Percentiles rank a stretch among this genome's conserved stretches.
These are phyloP conservation scores for Tenthredo notha DNA, from an alignment of 2,888 invertebrate genomes.

Conservation along the genomic window DNA sequence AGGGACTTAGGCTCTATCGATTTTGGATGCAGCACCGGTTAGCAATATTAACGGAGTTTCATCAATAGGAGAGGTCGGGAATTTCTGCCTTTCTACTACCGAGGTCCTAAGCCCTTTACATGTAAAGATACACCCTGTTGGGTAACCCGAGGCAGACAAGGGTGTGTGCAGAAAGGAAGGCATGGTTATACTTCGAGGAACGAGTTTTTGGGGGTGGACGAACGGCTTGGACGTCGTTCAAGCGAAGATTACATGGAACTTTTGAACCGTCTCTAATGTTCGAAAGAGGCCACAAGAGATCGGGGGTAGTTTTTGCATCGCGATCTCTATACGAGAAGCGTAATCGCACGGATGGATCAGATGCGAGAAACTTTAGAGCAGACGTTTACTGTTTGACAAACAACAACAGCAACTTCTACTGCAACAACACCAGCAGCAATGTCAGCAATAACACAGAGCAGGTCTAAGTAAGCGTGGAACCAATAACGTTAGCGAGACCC, in stretches of 20 bases:
- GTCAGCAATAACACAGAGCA: background rate
- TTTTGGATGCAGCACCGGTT: constrained; percentile 67
- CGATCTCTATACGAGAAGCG: background rate
- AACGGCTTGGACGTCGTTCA: constrained; percentile 2
- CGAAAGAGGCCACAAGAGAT: background rate
- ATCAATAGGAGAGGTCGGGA: constrained; percentile 53
- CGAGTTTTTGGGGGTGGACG: background rate
- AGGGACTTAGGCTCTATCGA: constrained; percentile 76
- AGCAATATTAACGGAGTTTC: constrained; percentile 64
- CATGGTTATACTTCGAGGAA: constrained; percentile 6
- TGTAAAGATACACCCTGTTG: constrained; percentile 30
- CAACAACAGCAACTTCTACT: background rate
- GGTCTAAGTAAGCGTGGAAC: background rate
- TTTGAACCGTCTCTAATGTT: constrained; percentile 51
- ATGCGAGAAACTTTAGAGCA: background rate
- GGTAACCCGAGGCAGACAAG: constrained; percentile 18
- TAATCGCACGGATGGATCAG: background rate
- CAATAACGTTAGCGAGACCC: constrained; percentile 24
- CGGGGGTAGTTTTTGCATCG: constrained; percentile 7
- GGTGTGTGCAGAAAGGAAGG: constrained; percentile 44
- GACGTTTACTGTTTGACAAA: constrained; percentile 24
- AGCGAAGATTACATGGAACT: constrained; percentile 53
- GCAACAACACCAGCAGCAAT: background rate
- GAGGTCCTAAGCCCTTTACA: constrained; percentile 10
- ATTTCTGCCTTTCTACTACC: constrained; percentile 30